These are phyloP conservation scores for Andrena fulva DNA, from an alignment of 2,888 invertebrate species.

Conservation along the genomic window DNA sequence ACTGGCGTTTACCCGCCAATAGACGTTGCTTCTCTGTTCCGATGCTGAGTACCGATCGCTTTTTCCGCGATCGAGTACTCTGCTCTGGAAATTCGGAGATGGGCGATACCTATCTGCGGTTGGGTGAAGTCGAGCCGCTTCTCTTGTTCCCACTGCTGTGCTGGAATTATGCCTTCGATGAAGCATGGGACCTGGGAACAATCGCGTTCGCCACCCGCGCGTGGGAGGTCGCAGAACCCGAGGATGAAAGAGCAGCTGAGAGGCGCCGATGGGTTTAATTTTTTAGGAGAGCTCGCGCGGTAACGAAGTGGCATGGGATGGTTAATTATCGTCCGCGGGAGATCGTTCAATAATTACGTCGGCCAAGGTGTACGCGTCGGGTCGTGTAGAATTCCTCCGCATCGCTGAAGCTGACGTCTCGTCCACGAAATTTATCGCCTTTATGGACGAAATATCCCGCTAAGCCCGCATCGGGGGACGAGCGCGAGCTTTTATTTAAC, in stretches of 20 bases:
- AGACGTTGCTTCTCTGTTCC: conserved; percentile 21
- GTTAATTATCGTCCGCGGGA: not conserved
- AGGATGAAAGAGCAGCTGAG: not conserved
- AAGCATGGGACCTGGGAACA: conserved; percentile 12
- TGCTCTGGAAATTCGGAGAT: not conserved
- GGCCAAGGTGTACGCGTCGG: not conserved
- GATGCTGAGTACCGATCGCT: conserved; percentile 41
- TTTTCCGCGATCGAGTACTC: conserved; percentile 1
- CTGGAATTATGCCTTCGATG: conserved; percentile 1
- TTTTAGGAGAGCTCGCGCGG: not conserved
- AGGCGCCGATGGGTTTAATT: conserved; percentile 1
- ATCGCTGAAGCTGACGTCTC: not conserved
- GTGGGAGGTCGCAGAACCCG: not conserved
- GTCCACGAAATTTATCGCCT: conserved; percentile 16
- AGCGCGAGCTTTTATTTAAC: conserved; percentile 37
- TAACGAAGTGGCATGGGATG: not conserved
- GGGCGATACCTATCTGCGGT: too few species aligned
- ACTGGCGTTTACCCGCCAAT: conserved; percentile 13
- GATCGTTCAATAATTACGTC: not conserved
- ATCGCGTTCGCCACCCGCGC: not conserved
- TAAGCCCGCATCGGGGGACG: conserved; percentile 38
- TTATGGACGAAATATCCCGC: conserved; percentile 26
- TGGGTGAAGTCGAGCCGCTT: too few species aligned
- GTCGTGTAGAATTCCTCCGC: conserved; percentile 3
- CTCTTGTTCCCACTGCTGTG: too few species aligned